Conservation (phyloP, 2,113 vertebrate species). For the Felis catus region F.catus_Fca126_mat1.0 CM031423.1:76847501-76848000, state of each 20-base stretch:
- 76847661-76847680: not conserved
- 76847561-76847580: not conserved
- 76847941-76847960: too few relatives aligned
- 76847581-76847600: accelerated
- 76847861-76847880: not conserved
- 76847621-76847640: not conserved
- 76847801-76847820: not conserved
- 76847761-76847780: not conserved
- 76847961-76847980: not conserved
- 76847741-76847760: not conserved
- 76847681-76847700: not conserved
- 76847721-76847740: not conserved
- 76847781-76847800: not conserved
- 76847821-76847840: not conserved
- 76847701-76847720: not conserved
- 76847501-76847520: not conserved
- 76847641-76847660: not conserved
- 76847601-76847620: accelerated
- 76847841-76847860: not conserved
- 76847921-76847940: not conserved
- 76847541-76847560: not conserved
- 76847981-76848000: too few relatives aligned
- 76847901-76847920: not conserved
- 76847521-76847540: not conserved
- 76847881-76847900: not conserved